A percentile compares a stretch with the other conserved stretches of the same genome.
Evolutionary conservation across 2,888 invertebrate species (phyloP).

Genomic region (Papilio protenor): DNA sequence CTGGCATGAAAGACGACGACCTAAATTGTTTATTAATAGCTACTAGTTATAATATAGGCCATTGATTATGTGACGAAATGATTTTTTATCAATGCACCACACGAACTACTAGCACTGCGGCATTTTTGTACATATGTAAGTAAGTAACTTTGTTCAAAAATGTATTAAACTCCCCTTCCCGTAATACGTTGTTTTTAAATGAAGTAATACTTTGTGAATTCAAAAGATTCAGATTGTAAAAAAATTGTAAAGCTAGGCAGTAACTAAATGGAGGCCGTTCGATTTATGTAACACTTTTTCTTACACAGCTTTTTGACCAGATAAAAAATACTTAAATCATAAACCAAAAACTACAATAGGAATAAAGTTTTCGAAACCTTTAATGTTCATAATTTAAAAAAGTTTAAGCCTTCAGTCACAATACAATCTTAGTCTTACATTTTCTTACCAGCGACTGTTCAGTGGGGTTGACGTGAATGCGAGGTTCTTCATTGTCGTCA

Average conservation of each 20-base stretch:
- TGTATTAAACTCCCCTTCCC: background rate
- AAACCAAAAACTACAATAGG: background rate
- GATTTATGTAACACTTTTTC: constrained; percentile 24
- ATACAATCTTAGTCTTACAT: constrained; percentile 32
- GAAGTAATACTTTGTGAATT: background rate
- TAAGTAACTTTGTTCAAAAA: background rate
- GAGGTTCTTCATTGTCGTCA: constrained; percentile 81
- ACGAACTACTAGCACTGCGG: background rate
- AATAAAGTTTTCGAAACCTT: background rate
- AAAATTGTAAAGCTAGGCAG: no score
- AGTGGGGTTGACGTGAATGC: constrained; percentile 79
- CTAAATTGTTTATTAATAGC: background rate
- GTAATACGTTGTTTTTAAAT: background rate
- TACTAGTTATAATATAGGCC: background rate
- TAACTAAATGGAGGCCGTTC: background rate
- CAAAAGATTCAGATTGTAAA: background rate
- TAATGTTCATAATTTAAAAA: background rate
- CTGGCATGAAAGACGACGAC: background rate
- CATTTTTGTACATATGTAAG: background rate
- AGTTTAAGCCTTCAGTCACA: constrained; percentile 38
- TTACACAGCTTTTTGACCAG: background rate
- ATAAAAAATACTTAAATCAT: background rate
- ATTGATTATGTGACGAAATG: background rate
- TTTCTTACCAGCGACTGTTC: constrained; percentile 81
- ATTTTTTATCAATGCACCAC: constrained; percentile 15